Evolutionary conservation across 92 coral and sea anemone species (phyloP), one percentile per base, ranked within the genome.

Genomic region (Meandrina meandrites): DNA sequence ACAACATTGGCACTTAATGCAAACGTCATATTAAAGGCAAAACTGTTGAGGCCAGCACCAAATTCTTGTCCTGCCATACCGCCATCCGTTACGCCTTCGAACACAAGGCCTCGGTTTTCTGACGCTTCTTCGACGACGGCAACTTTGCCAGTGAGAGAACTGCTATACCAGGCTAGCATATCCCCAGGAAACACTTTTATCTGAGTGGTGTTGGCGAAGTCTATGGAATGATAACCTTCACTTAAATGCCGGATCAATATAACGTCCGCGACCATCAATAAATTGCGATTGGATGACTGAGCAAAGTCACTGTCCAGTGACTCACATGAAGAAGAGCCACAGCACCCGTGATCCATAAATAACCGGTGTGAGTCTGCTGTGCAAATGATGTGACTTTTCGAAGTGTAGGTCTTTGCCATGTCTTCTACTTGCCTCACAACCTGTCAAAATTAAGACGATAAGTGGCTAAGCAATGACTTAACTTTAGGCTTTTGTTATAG

Each of bases 141-240:
- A 45, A 91, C 69, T 34, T 77, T 85, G 3, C 91, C 94, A 11
- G 87, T 73, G 1, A 7, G 31, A 37, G 35, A 17, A 14, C 80
- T 79, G 47, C 84, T 69, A 24, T 66, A 22, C 89, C 84, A 79
- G 42, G 72, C 88, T 18, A 91, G 18, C 75, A 84, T 71, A 68
- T 91, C 94, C 6, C 90, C 91, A 40, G 90, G 78, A 28, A 57
- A 72, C 21, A 88, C 89, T 27, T 53, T 64, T 34, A 82, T 21
- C 64, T 56, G 28, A 36, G 45, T 70, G 37, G 35, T 16, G 75
- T 34, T 66, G 81, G 56, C 69, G 11, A 80, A 18, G 51, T 79
- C 78, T 15, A 81, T 75, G 36, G 48, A 79, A 17, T 80, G 86
- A 78, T 88, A 80, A 10, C 91, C 91, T 45, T n/a, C 68, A n/a